A percentile compares a stretch with the other conserved stretches of the same genome.
These are phyloP conservation scores for Calyptommatus sinebrachiatus DNA, from an alignment of 2,113 vertebrate species.

Conservation along the genomic window DNA sequence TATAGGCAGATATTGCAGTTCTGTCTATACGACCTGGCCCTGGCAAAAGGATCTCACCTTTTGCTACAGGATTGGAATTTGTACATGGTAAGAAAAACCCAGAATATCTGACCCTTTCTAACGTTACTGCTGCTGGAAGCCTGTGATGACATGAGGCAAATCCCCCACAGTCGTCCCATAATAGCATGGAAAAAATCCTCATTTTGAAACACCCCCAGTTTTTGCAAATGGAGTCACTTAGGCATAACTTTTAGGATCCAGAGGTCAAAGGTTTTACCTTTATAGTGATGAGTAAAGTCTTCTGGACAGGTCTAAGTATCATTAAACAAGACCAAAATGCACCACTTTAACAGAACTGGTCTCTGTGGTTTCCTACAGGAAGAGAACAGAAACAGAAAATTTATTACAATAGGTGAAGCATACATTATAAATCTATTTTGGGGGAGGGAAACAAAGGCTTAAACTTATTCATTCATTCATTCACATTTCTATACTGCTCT, in stretches of 20 bases:
- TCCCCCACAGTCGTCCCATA: too few species aligned
- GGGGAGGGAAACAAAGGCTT: neutral
- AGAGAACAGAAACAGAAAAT: constrained; percentile 29
- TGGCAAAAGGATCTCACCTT: too few species aligned
- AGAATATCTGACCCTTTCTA: too few species aligned
- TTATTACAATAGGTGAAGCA: neutral
- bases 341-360: constrained; percentile 74
- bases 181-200: too few species aligned
- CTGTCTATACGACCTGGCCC: too few species aligned
- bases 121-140: too few species aligned
- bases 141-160: too few species aligned
- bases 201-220: neutral
- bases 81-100: too few species aligned
- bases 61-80: too few species aligned
- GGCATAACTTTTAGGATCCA: neutral
- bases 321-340: constrained; percentile 83
- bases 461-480: too few species aligned
- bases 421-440: neutral
- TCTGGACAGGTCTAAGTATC: neutral
- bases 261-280: neutral
- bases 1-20: too few species aligned
- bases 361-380: constrained; percentile 65
- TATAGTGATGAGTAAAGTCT: neutral
- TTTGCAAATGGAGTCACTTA: neutral
- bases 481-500: too few species aligned